Evolutionary conservation across 1,140 invertebrate genomes (phyloP).

Genomic region (Lepidurus apus): DNA sequence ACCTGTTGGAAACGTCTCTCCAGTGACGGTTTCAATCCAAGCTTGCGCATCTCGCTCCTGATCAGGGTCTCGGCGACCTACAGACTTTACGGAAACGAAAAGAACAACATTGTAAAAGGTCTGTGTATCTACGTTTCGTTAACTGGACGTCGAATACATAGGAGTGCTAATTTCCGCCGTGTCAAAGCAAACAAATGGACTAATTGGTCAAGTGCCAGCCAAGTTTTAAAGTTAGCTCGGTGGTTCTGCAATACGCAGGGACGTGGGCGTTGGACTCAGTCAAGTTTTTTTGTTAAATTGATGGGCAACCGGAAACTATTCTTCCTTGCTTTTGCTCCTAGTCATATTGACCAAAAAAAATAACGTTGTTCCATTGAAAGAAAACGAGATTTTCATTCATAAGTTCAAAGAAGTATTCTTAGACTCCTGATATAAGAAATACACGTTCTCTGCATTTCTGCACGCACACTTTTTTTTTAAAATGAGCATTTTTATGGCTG

Average conservation of each 20-base stretch:
- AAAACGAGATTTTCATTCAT: neutral
- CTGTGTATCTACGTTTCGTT: neutral
- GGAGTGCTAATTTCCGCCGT: neutral
- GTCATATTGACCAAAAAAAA: neutral
- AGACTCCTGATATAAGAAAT: neutral
- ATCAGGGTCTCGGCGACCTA: conserved; percentile 79
- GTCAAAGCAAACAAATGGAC: neutral
- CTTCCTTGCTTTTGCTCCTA: no score
- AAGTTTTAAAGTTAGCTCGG: neutral
- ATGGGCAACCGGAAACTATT: no score
- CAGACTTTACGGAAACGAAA: conserved; percentile 56
- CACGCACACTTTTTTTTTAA: no score
- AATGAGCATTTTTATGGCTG: no score
- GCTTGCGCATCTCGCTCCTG: conserved; percentile 81
- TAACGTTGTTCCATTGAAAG: neutral
- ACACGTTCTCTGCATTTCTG: neutral
- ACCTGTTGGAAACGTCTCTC: conserved; percentile 71
- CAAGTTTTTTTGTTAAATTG: no score
- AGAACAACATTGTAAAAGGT: neutral
- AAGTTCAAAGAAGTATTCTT: neutral
- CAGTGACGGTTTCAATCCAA: conserved; percentile 84
- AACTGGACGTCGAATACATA: neutral
- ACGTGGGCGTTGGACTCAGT: neutral
- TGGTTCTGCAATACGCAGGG: neutral
- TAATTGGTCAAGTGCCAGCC: neutral